Conservation (phyloP, 2,888 invertebrate genomes). For the Eurytoma californica region DNA sequence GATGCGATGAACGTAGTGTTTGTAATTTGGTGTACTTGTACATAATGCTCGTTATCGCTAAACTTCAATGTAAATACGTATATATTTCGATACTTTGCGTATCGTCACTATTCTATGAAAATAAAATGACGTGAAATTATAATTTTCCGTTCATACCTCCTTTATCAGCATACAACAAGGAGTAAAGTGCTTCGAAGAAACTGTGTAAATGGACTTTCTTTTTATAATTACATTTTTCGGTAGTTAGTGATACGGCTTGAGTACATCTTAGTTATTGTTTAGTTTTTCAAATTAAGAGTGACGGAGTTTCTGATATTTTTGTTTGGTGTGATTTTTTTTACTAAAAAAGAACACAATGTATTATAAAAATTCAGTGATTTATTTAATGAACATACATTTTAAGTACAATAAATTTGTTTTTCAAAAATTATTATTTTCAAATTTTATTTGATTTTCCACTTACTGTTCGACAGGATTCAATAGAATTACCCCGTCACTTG, state of each 20-base stretch:
- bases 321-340: constrained; percentile 55
- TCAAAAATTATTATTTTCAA: constrained; percentile 44
- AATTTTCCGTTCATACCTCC: constrained; percentile 42
- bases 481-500: no score
- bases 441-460: constrained; percentile 25
- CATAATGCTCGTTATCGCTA: constrained; percentile 71
- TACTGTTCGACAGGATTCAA: neutral
- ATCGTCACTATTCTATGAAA: constrained; percentile 69
- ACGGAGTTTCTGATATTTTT: constrained; percentile 47
- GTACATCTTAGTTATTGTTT: constrained; percentile 42
- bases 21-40: constrained; percentile 73
- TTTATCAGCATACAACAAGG: constrained; percentile 30
- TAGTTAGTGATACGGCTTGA: constrained; percentile 38
- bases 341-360: constrained; percentile 49
- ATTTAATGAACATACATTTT: constrained; percentile 50
- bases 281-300: constrained; percentile 42
- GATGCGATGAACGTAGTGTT: constrained; percentile 66
- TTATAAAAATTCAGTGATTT: constrained; percentile 50
- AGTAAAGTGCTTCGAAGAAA: constrained; percentile 39
- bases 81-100: constrained; percentile 71
- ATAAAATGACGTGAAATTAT: constrained; percentile 65
- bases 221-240: constrained; percentile 44
- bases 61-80: constrained; percentile 71
- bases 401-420: constrained; percentile 56
- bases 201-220: constrained; percentile 48